phyloP scores from a whole-genome alignment of 2,888 invertebrate genomes.

The Lepidochrysops patricia region DNA sequence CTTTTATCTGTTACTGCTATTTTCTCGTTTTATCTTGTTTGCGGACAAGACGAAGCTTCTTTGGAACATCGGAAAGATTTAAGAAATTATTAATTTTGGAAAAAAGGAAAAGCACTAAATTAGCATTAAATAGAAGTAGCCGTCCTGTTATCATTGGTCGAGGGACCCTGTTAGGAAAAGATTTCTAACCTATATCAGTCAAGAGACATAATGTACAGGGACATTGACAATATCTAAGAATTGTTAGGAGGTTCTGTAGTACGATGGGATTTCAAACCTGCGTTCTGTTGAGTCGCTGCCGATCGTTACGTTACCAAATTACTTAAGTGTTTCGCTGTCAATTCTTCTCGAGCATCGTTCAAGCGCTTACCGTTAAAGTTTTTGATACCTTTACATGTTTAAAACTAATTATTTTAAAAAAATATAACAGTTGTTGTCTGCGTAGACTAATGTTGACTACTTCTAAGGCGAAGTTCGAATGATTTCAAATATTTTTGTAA shows the following conservation, averaged over 20 bases:
- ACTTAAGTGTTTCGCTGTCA: slow-evolving; percentile 1
- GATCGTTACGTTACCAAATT: neutral
- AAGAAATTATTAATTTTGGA: neutral
- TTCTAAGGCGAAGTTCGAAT: slow-evolving; percentile 56
- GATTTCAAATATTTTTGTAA: slow-evolving; percentile 21
- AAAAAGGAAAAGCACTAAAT: slow-evolving; percentile 35
- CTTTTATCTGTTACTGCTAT: neutral
- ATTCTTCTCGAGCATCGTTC: slow-evolving; percentile 9
- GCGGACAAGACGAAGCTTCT: neutral
- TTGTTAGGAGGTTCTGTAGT: slow-evolving; percentile 29
- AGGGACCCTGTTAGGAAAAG: slow-evolving; percentile 11
- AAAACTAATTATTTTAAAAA: slow-evolving; percentile 54
- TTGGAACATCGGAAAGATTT: neutral
- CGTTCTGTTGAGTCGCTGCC: neutral
- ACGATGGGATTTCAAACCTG: slow-evolving; percentile 15
- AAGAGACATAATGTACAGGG: slow-evolving; percentile 56
- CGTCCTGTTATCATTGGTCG: slow-evolving; percentile 23
- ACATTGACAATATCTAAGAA: slow-evolving; percentile 62
- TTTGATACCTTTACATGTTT: slow-evolving; percentile 69
- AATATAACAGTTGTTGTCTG: slow-evolving; percentile 35
- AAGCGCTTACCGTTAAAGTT: slow-evolving; percentile 32
- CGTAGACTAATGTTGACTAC: slow-evolving; percentile 58
- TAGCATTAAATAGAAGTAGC: slow-evolving; percentile 22
- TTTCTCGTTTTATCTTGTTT: neutral
- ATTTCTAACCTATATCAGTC: slow-evolving; percentile 35